phyloP scores from a whole-genome alignment of 1,140 invertebrate genomes.

The Caenorhabditis briggsae region DNA sequence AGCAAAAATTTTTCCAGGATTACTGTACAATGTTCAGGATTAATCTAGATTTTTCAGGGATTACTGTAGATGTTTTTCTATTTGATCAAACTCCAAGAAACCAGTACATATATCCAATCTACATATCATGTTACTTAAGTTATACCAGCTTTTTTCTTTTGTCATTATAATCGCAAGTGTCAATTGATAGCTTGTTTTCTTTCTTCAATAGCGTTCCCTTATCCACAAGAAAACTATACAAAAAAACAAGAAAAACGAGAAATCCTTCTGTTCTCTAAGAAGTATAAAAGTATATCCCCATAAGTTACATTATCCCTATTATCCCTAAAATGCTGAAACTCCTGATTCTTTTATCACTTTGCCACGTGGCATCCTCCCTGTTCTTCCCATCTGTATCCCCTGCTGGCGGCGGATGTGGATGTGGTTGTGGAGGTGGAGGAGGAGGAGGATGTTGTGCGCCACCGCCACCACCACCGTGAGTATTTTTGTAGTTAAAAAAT shows the following conservation, averaged over 20 bases:
- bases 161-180: slow-evolving; percentile 22
- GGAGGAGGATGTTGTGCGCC: slow-evolving; percentile 37
- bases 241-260: slow-evolving; percentile 37
- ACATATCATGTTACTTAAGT: too few relatives aligned
- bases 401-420: neutral
- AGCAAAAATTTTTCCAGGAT: too few relatives aligned
- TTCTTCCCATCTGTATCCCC: slow-evolving; percentile 20
- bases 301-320: neutral
- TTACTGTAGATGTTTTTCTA: too few relatives aligned
- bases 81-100: too few relatives aligned
- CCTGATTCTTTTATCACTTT: neutral
- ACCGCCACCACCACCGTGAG: slow-evolving; percentile 38
- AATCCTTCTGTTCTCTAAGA: neutral
- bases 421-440: neutral
- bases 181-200: neutral
- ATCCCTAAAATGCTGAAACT: neutral
- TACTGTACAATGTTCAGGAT: too few relatives aligned
- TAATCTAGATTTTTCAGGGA: too few relatives aligned
- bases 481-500: neutral
- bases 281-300: neutral
- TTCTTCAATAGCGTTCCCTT: too few relatives aligned
- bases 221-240: neutral
- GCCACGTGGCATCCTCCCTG: slow-evolving; percentile 1
- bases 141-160: too few relatives aligned
- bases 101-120: too few relatives aligned